Base-by-base conservation (phyloP, 1,140 invertebrate genomes). In the Prorops nasuta region DNA sequence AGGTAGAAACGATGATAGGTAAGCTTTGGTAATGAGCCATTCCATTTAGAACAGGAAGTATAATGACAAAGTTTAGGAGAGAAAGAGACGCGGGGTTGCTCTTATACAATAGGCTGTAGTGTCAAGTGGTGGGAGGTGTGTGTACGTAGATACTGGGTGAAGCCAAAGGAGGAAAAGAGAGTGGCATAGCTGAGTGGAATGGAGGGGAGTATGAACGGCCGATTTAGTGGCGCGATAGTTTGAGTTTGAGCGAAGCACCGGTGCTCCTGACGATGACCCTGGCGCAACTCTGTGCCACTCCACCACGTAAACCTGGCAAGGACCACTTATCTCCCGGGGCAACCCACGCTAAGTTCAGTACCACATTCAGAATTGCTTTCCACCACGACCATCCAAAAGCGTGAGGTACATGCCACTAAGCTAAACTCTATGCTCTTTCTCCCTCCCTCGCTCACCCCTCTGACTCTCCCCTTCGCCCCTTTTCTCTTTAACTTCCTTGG, bases 31-130 rank as follows among this genome's bases (percentile, higher is more conserved):
- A 65, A 69, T 66, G 54, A 49, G 46, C 54, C 50, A 55, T 42
- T 49, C 65, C 58, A 64, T 69, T 69, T 67, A 63, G 49, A 64
- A 38, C 65, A 59, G 65, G 51, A 66, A 69, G 51, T 58, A 54
- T 67, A 64, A 69, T 58, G 63, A 64, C 63, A 48, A 42, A 16
- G 42, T 20, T 31, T 14, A 10, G 24, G 24, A 28, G 24, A 28
- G 10, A 6, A 10, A 28, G 24, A 28, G 24, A 28, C 4, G 24
- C 4, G 24, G 10, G 24, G 4, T 10, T 28, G 24, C n/a, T n/a
- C n/a, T n/a, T n/a, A n/a, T n/a, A n/a, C n/a, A n/a, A n/a, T n/a
- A n/a, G n/a, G n/a, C n/a, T 28, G 24, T 6, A 28, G 24, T 28
- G 24, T 6, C 4, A 21, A 37, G 14, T 17, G 21, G 38, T 20